A percentile compares a stretch with the other conserved stretches of the same genome.
Conservation (phyloP, 2,888 invertebrate species). For the Microctonus brassicae region DNA sequence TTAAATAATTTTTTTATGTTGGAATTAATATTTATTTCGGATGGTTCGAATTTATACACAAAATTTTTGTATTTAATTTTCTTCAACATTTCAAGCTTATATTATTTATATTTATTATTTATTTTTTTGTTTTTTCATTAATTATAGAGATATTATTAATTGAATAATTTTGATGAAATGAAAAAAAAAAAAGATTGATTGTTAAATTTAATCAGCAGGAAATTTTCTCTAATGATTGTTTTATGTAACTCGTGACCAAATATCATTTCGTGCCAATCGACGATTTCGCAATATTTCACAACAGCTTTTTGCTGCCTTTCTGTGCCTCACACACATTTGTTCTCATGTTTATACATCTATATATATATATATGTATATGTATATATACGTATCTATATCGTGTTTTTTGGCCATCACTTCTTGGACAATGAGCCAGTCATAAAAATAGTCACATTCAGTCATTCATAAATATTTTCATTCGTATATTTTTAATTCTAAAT, state of each 20-base stretch:
- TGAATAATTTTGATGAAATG: too few relatives aligned
- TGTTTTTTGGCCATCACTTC: not conserved
- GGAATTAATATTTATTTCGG: too few relatives aligned
- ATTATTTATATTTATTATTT: too few relatives aligned
- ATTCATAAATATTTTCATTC: not conserved
- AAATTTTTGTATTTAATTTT: too few relatives aligned
- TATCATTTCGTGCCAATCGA: constrained; percentile 24
- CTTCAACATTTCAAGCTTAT: too few relatives aligned
- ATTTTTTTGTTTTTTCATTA: too few relatives aligned
- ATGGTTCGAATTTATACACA: too few relatives aligned
- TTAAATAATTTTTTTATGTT: too few relatives aligned
- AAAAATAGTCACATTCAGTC: not conserved
- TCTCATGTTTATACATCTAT: not conserved
- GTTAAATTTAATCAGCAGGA: not conserved
- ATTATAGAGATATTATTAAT: not conserved
- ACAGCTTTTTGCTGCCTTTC: not conserved
- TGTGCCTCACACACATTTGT: not conserved
- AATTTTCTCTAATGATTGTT: not conserved
- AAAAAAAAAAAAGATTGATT: too few relatives aligned
- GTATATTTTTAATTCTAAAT: not conserved
- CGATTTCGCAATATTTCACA: constrained; percentile 21
- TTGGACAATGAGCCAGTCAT: not conserved
- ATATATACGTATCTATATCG: not conserved
- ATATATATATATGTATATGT: not conserved
- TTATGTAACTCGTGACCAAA: constrained; percentile 23